phyloP scores from a whole-genome alignment of 2,888 invertebrate genomes.

The Heliconius ethilla region DNA sequence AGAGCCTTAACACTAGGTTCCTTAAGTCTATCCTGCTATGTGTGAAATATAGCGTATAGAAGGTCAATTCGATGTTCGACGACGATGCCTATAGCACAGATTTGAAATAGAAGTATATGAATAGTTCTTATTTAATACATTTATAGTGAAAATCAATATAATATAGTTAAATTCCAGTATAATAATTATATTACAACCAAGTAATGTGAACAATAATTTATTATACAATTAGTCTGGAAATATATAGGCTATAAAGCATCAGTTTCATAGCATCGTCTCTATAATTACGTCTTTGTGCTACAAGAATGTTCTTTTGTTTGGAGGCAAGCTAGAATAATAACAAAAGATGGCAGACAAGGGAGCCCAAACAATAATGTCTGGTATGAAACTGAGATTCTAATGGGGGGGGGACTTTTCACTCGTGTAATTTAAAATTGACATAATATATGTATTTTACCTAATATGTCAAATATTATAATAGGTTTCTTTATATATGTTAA shows the following conservation, averaged over 20 bases:
- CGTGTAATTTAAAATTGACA: constrained; percentile 46
- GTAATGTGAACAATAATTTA: constrained; percentile 18
- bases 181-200: background rate
- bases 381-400: constrained; percentile 60
- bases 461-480: background rate
- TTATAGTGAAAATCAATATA: background rate
- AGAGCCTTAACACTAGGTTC: no score
- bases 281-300: constrained; percentile 76
- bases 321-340: constrained; percentile 66
- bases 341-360: constrained; percentile 68
- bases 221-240: constrained; percentile 27
- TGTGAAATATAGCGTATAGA: background rate
- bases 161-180: background rate
- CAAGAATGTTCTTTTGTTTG: constrained; percentile 70
- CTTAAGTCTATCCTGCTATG: no score
- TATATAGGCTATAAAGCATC: constrained; percentile 44
- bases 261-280: constrained; percentile 62
- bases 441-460: constrained; percentile 9
- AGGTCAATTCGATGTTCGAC: background rate
- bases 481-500: no score
- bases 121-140: background rate
- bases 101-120: background rate
- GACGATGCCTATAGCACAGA: background rate
- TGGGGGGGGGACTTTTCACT: constrained; percentile 56
- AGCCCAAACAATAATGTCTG: constrained; percentile 76